phyloP scores from a whole-genome alignment of 2,113 vertebrate species.

The Manacus vitellinus region DNA sequence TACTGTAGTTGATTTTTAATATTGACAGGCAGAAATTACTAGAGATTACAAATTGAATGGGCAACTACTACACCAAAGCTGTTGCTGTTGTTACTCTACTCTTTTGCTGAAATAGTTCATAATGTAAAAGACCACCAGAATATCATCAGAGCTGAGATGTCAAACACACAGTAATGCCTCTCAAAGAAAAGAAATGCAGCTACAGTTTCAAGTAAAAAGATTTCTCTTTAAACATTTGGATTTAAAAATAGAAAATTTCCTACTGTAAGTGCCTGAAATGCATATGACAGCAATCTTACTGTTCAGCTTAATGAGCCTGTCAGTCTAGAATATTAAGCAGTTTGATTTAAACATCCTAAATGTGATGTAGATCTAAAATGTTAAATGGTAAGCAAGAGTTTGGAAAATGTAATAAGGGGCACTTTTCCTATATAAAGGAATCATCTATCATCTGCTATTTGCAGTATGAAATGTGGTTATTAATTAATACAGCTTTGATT shows the following conservation, averaged over 20 bases:
- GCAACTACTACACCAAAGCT: neutral
- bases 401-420: neutral
- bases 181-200: conserved; percentile 8
- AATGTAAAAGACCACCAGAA: neutral
- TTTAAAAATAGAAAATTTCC: conserved; percentile 14
- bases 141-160: neutral
- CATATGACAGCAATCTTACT: neutral
- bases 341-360: conserved; percentile 31
- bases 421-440: neutral
- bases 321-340: conserved; percentile 10
- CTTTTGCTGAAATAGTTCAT: conserved; percentile 1
- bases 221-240: conserved; percentile 33
- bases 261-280: conserved; percentile 24
- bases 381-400: conserved; percentile 14
- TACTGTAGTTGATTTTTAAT: neutral
- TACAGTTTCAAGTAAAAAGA: neutral
- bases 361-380: conserved; percentile 13
- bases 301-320: conserved; percentile 44
- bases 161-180: neutral
- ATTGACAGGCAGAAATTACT: neutral
- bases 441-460: neutral
- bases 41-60: neutral
- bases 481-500: conserved; percentile 3
- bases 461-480: neutral
- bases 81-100: neutral